phyloP scores from a whole-genome alignment of 2,113 vertebrate species.

The Thermophis baileyi region DNA sequence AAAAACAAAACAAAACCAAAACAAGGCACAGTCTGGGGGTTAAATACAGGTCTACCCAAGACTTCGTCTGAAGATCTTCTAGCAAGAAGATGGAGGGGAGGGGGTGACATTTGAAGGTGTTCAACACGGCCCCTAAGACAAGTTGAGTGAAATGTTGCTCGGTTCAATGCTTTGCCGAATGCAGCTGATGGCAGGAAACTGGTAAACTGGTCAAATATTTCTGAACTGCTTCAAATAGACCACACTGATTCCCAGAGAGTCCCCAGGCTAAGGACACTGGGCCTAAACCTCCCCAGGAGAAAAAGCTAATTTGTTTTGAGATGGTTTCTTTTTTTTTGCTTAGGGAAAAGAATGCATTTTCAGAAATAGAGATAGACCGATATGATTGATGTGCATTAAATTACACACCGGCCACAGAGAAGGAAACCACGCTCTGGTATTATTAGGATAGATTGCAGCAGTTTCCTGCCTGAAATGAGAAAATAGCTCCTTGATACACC shows the following conservation, averaged over 20 bases:
- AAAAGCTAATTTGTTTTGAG: neutral
- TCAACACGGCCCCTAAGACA: neutral
- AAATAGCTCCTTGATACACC: neutral
- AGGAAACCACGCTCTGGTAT: neutral
- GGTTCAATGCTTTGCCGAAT: neutral
- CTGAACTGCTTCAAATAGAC: neutral
- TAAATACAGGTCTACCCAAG: conserved; percentile 29
- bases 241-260: neutral
- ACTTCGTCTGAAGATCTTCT: neutral
- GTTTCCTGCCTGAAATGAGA: neutral
- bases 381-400: neutral
- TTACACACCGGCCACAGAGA: neutral
- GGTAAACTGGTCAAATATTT: too few relatives aligned
- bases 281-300: neutral
- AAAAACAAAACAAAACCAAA: conserved; percentile 23
- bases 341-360: neutral
- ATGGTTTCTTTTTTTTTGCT: neutral
- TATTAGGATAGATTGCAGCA: neutral
- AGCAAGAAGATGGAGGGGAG: neutral
- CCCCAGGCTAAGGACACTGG: neutral
- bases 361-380: neutral
- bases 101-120: neutral
- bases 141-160: accelerated
- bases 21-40: neutral
- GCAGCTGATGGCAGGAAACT: neutral